Percentiles rank a stretch among this genome's conserved stretches.
Conservation (phyloP, 2,797 vertebrate genomes). For the Sardinella longiceps region DNA sequence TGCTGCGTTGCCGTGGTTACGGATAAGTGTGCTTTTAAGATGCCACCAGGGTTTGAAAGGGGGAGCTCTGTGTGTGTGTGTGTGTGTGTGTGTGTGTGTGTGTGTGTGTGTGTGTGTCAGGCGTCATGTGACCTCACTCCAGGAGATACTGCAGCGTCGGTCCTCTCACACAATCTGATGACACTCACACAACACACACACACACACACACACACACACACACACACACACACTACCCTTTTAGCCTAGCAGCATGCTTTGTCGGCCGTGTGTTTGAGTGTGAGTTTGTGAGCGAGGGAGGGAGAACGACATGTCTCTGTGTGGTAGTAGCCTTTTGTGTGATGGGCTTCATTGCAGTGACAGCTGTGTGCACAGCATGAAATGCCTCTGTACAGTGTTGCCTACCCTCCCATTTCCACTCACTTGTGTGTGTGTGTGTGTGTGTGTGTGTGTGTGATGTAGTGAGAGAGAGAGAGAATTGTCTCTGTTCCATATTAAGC, state of each 20-base stretch:
- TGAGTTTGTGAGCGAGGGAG: background rate
- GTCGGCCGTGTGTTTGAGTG: background rate
- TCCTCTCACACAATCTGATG: background rate
- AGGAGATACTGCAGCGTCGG: background rate
- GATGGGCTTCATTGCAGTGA: background rate
- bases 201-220: background rate
- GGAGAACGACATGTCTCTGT: background rate
- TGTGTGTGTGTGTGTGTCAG: background rate
- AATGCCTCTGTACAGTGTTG: constrained; percentile 14
- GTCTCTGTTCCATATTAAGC: constrained; percentile 48
- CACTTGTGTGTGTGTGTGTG: too few species aligned
- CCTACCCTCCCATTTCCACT: background rate
- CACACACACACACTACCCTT: background rate
- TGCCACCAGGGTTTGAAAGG: background rate
- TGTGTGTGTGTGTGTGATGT: constrained; percentile 22
- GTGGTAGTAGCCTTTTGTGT: constrained; percentile 11
- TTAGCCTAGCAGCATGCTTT: background rate
- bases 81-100: too few species aligned
- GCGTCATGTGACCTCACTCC: background rate
- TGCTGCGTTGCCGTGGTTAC: constrained; percentile 73
- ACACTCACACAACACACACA: background rate
- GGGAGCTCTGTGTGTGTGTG: too few species aligned
- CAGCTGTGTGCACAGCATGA: constrained; percentile 19
- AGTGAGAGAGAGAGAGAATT: constrained; percentile 45
- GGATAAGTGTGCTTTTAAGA: constrained; percentile 65